phyloP scores from a whole-genome alignment of 2,888 invertebrate genomes.

The Ectropis crepuscularia region DNA sequence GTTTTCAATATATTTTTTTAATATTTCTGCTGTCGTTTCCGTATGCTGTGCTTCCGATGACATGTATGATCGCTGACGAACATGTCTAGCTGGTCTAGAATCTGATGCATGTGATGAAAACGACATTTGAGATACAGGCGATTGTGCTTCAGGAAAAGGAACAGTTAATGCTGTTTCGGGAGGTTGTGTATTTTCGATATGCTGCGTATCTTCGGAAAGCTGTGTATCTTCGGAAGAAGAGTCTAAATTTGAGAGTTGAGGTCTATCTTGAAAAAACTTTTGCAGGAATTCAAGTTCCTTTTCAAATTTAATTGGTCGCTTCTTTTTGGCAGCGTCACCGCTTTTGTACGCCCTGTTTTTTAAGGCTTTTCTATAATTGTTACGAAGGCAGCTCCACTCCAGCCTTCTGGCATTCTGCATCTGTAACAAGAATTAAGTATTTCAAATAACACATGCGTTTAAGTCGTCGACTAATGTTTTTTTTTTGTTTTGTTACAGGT shows the following conservation, averaged over 20 bases:
- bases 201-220: no score
- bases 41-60: no score
- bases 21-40: slow-evolving; percentile 38
- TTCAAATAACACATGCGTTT: not conserved
- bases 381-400: slow-evolving; percentile 6
- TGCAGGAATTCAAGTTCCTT: slow-evolving; percentile 39
- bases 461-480: not conserved
- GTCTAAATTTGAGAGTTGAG: slow-evolving; percentile 40
- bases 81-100: no score
- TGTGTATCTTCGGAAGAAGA: slow-evolving; percentile 42
- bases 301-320: slow-evolving; percentile 21
- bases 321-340: slow-evolving; percentile 33
- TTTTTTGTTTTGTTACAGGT: not conserved
- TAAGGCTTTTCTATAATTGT: slow-evolving; percentile 39
- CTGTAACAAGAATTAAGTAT: not conserved
- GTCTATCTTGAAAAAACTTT: slow-evolving; percentile 39
- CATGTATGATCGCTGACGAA: no score
- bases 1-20: slow-evolving; percentile 40
- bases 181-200: no score
- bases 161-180: no score
- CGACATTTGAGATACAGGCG: slow-evolving; percentile 37
- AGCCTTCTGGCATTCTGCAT: not conserved
- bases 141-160: slow-evolving; percentile 32
- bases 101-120: slow-evolving; percentile 18
- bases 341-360: slow-evolving; percentile 36